Evolutionary conservation across 1,140 invertebrate species (phyloP).

Genomic region (Aphelenchoides besseyi): DNA sequence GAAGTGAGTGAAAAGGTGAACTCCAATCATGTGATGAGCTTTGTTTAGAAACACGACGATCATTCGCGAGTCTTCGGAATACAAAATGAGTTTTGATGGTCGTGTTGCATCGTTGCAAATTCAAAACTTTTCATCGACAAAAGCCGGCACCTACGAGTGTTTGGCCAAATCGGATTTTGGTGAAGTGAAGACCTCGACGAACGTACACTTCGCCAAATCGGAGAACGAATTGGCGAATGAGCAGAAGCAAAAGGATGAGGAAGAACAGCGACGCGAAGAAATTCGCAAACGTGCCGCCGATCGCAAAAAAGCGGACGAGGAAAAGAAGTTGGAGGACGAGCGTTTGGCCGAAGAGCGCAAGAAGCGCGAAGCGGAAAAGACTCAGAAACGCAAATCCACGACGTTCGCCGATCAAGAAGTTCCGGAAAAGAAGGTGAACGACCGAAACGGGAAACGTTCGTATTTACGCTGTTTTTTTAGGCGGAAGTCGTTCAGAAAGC

Average conservation of each 20-base stretch:
- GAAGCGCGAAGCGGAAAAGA: constrained; percentile 20
- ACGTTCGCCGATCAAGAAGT: constrained; percentile 26
- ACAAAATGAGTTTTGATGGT: constrained; percentile 49
- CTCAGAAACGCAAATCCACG: constrained; percentile 22
- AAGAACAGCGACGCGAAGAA: constrained; percentile 9
- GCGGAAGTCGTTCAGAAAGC: neutral
- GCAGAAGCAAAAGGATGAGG: constrained; percentile 1
- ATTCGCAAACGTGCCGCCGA: constrained; percentile 7
- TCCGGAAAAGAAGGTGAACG: constrained; percentile 20
- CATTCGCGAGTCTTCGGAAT: constrained; percentile 46
- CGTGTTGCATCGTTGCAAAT: constrained; percentile 48
- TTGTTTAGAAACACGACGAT: constrained; percentile 50
- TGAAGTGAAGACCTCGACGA: constrained; percentile 45
- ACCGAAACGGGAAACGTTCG: too few relatives aligned
- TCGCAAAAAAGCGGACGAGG: constrained; percentile 9
- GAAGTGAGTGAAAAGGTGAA: constrained; percentile 44
- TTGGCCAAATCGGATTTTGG: constrained; percentile 53
- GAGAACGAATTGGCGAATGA: constrained; percentile 5
- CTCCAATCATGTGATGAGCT: neutral
- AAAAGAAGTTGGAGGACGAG: constrained; percentile 20
- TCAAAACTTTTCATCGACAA: constrained; percentile 41
- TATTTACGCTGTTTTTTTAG: too few relatives aligned
- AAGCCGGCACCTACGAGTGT: constrained; percentile 57
- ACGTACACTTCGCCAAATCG: neutral
- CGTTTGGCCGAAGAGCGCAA: constrained; percentile 13